phyloP scores from a whole-genome alignment of 2,888 invertebrate species.

The Bhutanitis thaidina region DNA sequence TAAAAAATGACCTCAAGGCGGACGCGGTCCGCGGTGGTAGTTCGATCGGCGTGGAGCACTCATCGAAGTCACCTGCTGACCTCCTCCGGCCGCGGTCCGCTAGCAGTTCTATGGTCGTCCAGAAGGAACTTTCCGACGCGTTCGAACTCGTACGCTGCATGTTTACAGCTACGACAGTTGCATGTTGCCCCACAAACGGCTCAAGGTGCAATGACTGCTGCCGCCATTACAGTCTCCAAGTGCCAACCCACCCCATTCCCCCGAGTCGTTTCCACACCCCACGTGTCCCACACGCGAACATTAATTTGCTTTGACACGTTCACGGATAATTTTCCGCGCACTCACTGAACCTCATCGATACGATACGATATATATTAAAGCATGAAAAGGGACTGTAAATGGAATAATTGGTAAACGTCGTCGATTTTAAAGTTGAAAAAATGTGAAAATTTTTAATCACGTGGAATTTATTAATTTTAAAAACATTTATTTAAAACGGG shows the following conservation, averaged over 20 bases:
- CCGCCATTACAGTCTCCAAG: constrained; percentile 47
- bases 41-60: constrained; percentile 36
- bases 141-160: constrained; percentile 67
- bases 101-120: constrained; percentile 82
- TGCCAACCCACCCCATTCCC: constrained; percentile 32
- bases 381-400: constrained; percentile 4
- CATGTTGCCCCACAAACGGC: constrained; percentile 55
- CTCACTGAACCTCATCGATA: constrained; percentile 32
- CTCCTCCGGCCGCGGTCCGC: constrained; percentile 74
- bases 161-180: constrained; percentile 35
- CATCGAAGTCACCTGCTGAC: constrained; percentile 66
- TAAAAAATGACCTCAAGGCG: constrained; percentile 53
- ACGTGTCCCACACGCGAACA: constrained; percentile 74
- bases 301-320: constrained; percentile 63
- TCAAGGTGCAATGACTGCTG: constrained; percentile 74
- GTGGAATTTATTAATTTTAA: too few species aligned
- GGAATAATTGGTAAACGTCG: neutral
- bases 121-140: constrained; percentile 76
- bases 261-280: constrained; percentile 40
- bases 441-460: neutral
- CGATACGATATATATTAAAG: constrained; percentile 40
- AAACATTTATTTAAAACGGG: too few species aligned
- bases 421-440: neutral
- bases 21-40: constrained; percentile 47
- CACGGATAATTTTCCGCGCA: constrained; percentile 44